Percentiles rank a stretch among this genome's conserved stretches.
phyloP scores from a whole-genome alignment of 2,113 vertebrate species.

The Leptobrachium leishanense region DNA sequence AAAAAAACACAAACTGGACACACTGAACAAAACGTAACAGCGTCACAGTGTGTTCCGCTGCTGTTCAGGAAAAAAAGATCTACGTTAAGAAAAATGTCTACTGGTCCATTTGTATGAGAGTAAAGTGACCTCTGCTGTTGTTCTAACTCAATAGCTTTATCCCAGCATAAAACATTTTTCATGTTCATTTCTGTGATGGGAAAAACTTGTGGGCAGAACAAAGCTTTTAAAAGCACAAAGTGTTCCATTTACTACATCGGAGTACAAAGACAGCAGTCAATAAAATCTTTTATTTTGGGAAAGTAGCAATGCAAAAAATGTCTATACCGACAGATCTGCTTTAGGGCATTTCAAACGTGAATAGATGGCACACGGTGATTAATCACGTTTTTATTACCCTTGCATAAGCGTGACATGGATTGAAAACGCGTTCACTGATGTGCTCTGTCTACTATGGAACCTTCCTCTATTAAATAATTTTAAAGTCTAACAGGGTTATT shows the following conservation, averaged over 20 bases:
- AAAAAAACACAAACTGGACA: slow-evolving; percentile 21
- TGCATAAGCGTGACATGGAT: too few relatives aligned
- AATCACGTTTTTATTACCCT: too few relatives aligned
- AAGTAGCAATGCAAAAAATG: too few relatives aligned
- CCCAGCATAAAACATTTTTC: neutral
- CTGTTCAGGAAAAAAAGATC: neutral
- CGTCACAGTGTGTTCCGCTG: slow-evolving; percentile 2
- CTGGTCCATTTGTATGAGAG: slow-evolving; percentile 23
- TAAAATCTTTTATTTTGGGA: neutral
- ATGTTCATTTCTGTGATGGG: rapidly evolving
- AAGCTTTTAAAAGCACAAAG: slow-evolving; percentile 12
- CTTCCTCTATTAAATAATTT: too few relatives aligned
- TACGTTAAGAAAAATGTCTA: slow-evolving; percentile 5
- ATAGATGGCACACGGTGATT: too few relatives aligned
- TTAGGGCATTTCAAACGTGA: too few relatives aligned
- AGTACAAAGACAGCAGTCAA: neutral
- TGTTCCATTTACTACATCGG: neutral
- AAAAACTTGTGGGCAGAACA: neutral
- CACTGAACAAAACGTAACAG: slow-evolving; percentile 7
- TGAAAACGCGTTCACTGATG: too few relatives aligned
- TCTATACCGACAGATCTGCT: too few relatives aligned
- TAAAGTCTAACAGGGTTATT: too few relatives aligned
- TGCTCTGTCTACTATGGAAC: too few relatives aligned
- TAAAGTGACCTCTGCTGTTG: neutral
- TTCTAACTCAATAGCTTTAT: slow-evolving; percentile 8